Percentiles rank a stretch among this genome's conserved stretches.
These are phyloP conservation scores for Mizuhopecten yessoensis DNA, from an alignment of 1,140 invertebrate species.

Conservation along the genomic window DNA sequence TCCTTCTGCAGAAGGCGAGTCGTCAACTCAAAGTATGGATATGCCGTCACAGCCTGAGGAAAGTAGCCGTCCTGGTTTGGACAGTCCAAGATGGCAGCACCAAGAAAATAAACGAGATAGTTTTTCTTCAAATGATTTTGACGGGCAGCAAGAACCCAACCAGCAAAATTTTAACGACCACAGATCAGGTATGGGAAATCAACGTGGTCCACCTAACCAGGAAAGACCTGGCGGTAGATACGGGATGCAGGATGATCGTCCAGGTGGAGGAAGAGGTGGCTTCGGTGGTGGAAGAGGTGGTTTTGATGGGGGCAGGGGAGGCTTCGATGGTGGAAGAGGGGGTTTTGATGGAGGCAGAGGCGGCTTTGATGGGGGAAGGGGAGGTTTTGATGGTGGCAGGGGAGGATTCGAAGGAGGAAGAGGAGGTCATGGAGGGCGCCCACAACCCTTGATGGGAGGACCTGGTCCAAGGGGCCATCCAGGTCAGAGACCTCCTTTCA, in stretches of 20 bases:
- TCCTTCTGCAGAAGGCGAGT: slow-evolving; percentile 51
- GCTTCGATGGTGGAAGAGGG: not conserved
- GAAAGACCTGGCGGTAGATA: slow-evolving; percentile 41
- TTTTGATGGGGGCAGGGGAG: slow-evolving; percentile 40
- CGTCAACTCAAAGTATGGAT: slow-evolving; percentile 46
- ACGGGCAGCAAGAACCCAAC: not conserved
- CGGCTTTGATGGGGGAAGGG: slow-evolving; percentile 48
- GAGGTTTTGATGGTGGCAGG: slow-evolving; percentile 46
- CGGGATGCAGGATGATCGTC: not conserved
- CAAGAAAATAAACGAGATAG: not conserved
- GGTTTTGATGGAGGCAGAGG: slow-evolving; percentile 45
- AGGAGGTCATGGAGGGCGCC: slow-evolving; percentile 60
- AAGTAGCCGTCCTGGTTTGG: slow-evolving; percentile 3
- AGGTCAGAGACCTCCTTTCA: slow-evolving; percentile 36
- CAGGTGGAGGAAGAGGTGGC: slow-evolving; percentile 40
- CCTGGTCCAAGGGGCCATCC: slow-evolving; percentile 36
- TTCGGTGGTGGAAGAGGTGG: slow-evolving; percentile 36
- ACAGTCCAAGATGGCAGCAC: not conserved
- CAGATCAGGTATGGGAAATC: not conserved
- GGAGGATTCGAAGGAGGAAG: slow-evolving; percentile 49
- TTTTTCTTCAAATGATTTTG: slow-evolving; percentile 23
- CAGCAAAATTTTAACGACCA: not conserved
- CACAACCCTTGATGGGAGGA: slow-evolving; percentile 62
- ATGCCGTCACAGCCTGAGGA: not conserved
- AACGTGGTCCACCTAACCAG: slow-evolving; percentile 44